A percentile compares a stretch with the other conserved stretches of the same genome.
phyloP scores from a whole-genome alignment of 2,888 invertebrate genomes.

The Tupiocoris notatus region DNA sequence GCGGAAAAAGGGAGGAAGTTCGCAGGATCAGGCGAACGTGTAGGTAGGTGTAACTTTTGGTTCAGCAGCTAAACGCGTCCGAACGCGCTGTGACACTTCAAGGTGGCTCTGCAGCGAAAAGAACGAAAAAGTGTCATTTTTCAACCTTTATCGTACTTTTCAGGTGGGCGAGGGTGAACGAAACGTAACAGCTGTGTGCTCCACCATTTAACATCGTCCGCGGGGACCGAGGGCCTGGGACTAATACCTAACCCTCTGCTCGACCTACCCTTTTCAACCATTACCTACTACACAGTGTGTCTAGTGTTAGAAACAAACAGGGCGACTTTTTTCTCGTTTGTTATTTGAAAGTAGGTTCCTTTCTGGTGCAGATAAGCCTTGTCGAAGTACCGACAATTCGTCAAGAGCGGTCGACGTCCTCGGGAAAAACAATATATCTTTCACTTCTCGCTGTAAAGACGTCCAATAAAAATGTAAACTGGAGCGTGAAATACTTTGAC shows the following conservation, averaged over 20 bases:
- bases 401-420: background rate
- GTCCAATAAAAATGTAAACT: too few species aligned
- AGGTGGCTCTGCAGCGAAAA: background rate
- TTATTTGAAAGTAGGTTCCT: background rate
- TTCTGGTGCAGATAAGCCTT: background rate
- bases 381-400: background rate
- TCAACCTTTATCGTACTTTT: background rate
- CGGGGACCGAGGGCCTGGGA: background rate
- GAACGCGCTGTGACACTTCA: background rate
- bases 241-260: background rate
- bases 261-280: background rate
- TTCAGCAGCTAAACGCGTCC: background rate
- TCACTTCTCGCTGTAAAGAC: background rate
- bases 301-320: background rate
- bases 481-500: too few species aligned
- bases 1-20: background rate
- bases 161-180: background rate
- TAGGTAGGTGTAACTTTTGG: background rate
- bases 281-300: background rate
- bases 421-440: background rate
- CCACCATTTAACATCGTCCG: background rate
- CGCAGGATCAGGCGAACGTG: background rate
- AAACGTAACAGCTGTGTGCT: background rate
- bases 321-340: background rate
- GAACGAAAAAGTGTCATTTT: background rate